Conservation (phyloP, 2,797 vertebrate species). For the Malacoctenus gilli region DNA sequence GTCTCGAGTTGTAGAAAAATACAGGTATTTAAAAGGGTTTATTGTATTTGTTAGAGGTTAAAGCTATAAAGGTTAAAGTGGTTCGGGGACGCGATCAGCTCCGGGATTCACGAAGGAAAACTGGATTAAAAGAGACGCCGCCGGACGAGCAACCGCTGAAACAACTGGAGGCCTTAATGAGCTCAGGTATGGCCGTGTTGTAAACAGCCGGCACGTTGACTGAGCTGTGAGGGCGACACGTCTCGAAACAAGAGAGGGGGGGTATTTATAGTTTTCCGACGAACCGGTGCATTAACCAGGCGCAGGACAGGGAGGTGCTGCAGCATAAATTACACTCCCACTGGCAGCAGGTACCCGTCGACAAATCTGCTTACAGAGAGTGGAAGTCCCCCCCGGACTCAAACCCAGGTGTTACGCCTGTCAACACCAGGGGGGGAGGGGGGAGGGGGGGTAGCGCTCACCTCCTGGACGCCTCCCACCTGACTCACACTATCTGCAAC, state of each 20-base stretch:
- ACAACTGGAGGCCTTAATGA: constrained; percentile 11
- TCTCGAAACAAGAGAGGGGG: constrained; percentile 71
- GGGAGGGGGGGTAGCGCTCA: constrained; percentile 24
- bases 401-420: constrained; percentile 51
- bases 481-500: constrained; percentile 44
- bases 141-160: background rate
- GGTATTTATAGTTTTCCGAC: constrained; percentile 71
- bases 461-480: constrained; percentile 23
- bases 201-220: constrained; percentile 57
- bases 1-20: too few relatives aligned
- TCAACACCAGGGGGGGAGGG: constrained; percentile 49
- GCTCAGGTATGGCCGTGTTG: constrained; percentile 39
- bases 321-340: constrained; percentile 44
- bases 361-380: constrained; percentile 43
- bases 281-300: constrained; percentile 46
- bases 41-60: background rate
- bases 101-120: background rate
- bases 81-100: background rate
- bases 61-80: too few relatives aligned
- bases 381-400: constrained; percentile 54
- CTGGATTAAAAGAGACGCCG: too few relatives aligned
- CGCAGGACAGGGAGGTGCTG: constrained; percentile 11
- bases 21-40: background rate
- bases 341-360: constrained; percentile 41
- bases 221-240: constrained; percentile 43